Base-by-base conservation (phyloP, 2,113 vertebrate genomes). In the Lophotis ruficrista region DNA sequence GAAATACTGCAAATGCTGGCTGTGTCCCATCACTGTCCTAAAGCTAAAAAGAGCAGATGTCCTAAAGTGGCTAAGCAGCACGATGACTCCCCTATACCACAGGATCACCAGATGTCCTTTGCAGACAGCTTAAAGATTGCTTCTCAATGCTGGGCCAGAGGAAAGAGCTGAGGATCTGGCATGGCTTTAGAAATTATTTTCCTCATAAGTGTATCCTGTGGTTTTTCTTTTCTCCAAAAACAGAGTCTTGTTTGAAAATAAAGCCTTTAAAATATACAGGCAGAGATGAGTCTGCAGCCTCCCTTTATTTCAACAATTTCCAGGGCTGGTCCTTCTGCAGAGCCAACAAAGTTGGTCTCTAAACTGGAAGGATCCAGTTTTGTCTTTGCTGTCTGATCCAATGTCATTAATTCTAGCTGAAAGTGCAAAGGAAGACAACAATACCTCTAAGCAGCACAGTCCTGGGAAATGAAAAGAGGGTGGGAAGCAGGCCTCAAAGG, bases 21-120 rank as follows among this genome's bases (percentile, higher is more conserved):
- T 72, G 33, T 38, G 64, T 88, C 62, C 38, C 72, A 87, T 91
- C 65, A 27, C 47, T 84, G 64, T 68, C 83, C 88, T 83, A 87
- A 80, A 81, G 47, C 88, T 88, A 79, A 92, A 80, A 88, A 60
- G 72, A 92, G 76, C 92, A 96, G 86, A 92, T 94, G 92, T 94
- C 88, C 86, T 53, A 30, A 93, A 90, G 80, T 71, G 86, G 76
- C 93, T 90, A 45, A 89, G 88, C 72, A 94, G 83, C 71, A 90
- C 0, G 27, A 92, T 90, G 83, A 89, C 79, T 93, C 76, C 56
- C 12, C 83, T 56, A 8, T 60, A 83, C 76, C 90, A 71, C 94
- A 86, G 83, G 51, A 93, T 94, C 85, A 80, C 88, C 92, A 94
- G 91, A 94, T 96, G 93, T 96, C 85, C 86, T 95, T 85, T 90